Conservation (phyloP, 2,888 invertebrate genomes). For the Prionchulus punctatus region DNA sequence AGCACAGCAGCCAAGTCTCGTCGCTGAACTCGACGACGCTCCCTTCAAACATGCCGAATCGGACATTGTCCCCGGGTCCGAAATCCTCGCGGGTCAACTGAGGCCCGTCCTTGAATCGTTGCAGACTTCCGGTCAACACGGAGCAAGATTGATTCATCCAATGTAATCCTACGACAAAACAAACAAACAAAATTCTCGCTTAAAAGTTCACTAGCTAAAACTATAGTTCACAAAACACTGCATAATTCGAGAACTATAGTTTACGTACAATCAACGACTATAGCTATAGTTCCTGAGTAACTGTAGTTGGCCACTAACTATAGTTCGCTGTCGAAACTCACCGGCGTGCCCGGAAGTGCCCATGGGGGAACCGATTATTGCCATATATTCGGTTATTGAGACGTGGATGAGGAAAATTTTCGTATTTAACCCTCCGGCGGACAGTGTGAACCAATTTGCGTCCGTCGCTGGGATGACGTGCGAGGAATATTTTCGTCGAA, state of each 20-base stretch:
- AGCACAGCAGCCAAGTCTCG: conserved; percentile 10
- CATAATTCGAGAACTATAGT: too few species aligned
- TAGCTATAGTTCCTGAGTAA: too few species aligned
- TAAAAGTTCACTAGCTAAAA: neutral
- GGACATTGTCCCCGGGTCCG: conserved; percentile 1
- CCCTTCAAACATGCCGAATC: conserved; percentile 7
- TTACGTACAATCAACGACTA: too few species aligned
- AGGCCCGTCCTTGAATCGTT: neutral
- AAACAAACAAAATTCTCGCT: neutral
- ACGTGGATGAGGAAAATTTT: conserved; percentile 19
- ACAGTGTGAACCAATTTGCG: conserved; percentile 4
- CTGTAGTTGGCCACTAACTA: too few species aligned
- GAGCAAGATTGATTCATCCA: conserved; percentile 29
- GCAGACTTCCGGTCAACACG: conserved; percentile 24
- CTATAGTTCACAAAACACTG: neutral
- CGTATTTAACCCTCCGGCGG: conserved; percentile 2
- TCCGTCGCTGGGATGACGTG: neutral
- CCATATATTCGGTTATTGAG: conserved; percentile 23
- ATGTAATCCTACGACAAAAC: conserved; percentile 21
- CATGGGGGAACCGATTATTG: conserved; percentile 20
- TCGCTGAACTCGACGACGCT: neutral
- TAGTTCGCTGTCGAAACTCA: too few species aligned
- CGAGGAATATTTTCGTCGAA: neutral
- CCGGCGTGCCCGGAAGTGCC: conserved; percentile 21
- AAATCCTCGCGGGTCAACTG: conserved; percentile 1